A percentile compares a stretch with the other conserved stretches of the same genome.
phyloP scores from a whole-genome alignment of 2,113 vertebrate species.

The Mormoops blainvillei region DNA sequence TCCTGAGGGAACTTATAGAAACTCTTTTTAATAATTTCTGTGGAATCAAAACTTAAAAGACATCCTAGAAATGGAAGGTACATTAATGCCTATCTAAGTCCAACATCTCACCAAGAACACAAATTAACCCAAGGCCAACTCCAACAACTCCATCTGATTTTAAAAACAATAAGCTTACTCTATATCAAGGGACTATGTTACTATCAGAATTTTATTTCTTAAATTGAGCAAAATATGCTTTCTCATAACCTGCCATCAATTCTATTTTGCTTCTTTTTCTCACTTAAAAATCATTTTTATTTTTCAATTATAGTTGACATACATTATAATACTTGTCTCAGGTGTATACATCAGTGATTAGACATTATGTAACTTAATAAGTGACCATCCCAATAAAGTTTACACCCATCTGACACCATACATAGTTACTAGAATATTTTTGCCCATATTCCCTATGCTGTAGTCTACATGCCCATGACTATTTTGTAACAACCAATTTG shows the following conservation, averaged over 20 bases:
- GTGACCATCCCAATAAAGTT: not conserved
- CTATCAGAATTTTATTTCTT: not conserved
- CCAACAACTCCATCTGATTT: not conserved
- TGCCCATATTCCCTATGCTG: not conserved
- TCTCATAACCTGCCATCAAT: not conserved
- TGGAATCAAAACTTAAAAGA: not conserved
- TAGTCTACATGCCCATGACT: not conserved
- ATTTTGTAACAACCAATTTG: not conserved
- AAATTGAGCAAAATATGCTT: not conserved
- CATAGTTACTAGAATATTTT: not conserved
- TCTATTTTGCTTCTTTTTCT: not conserved
- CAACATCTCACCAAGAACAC: not conserved
- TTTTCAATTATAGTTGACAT: not conserved
- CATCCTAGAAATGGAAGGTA: not conserved
- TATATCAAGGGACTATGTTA: not conserved
- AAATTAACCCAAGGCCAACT: not conserved
- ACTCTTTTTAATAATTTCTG: not conserved
- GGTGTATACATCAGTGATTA: not conserved
- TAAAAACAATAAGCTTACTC: not conserved
- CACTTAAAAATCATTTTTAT: not conserved
- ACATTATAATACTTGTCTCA: not conserved
- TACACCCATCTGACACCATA: not conserved
- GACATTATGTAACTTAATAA: not conserved
- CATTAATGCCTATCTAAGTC: not conserved
- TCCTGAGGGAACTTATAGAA: not conserved